Evolutionary conservation across 2,113 vertebrate species (phyloP).

Genomic region (Aleadryas rufinucha): DNA sequence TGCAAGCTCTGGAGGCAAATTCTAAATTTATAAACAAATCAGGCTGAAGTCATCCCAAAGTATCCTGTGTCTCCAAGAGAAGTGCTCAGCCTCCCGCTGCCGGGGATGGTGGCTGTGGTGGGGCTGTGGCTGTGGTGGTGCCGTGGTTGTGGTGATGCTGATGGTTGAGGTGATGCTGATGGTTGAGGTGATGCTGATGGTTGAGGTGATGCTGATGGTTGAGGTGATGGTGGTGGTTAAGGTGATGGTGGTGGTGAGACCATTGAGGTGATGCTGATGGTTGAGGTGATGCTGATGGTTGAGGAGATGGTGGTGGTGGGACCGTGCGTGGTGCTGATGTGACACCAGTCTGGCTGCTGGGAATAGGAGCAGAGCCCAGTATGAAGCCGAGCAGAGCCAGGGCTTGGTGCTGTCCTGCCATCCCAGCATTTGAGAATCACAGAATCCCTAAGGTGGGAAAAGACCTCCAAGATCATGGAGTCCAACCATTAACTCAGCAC

Average conservation of each 20-base stretch:
- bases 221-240: neutral
- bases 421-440: neutral
- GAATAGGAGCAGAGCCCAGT: accelerated
- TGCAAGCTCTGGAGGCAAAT: neutral
- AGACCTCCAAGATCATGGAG: neutral
- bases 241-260: no score
- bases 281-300: neutral
- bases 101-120: neutral
- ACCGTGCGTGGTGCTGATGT: neutral
- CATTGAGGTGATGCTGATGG: neutral
- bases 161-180: neutral
- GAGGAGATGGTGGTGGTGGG: neutral
- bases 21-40: conserved; percentile 29
- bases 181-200: neutral
- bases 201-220: neutral
- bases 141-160: neutral
- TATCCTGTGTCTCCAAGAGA: neutral
- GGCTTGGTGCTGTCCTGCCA: neutral
- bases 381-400: neutral
- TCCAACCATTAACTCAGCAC: neutral
- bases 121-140: neutral
- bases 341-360: neutral
- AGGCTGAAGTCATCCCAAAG: neutral
- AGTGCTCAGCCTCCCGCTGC: neutral
- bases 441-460: neutral